Conservation (phyloP, 2,888 invertebrate genomes). For the Pristionchus maxplancki region DNA sequence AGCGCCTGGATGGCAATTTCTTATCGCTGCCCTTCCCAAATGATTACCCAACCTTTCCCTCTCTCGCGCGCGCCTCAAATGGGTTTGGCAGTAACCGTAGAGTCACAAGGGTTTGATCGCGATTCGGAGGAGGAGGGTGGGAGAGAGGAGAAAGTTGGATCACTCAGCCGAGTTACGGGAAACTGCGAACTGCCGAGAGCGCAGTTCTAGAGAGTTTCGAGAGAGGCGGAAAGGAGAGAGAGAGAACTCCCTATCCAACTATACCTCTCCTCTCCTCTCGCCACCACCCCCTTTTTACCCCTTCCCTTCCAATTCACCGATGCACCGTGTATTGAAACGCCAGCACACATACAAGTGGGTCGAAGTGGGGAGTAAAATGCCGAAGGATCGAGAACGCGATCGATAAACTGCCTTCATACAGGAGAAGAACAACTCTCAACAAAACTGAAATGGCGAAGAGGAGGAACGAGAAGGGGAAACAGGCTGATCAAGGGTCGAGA, state of each 20-base stretch:
- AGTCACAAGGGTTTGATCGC: constrained; percentile 19
- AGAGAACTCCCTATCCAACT: constrained; percentile 34
- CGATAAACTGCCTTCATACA: not conserved
- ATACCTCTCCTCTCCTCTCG: not conserved
- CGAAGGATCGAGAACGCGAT: not conserved
- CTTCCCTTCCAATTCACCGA: constrained; percentile 22
- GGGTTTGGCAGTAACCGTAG: not conserved
- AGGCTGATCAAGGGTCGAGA: constrained; percentile 4
- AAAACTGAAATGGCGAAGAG: not conserved
- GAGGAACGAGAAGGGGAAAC: not conserved
- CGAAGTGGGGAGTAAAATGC: not conserved
- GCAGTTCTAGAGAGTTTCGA: constrained; percentile 38
- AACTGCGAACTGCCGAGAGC: constrained; percentile 41
- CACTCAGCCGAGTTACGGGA: constrained; percentile 19
- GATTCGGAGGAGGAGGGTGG: not conserved
- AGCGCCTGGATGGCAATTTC: constrained; percentile 30
- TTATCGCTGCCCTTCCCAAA: constrained; percentile 21
- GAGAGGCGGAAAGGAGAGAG: not conserved
- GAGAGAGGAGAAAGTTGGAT: not conserved
- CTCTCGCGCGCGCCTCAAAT: not conserved
- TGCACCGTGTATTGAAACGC: constrained; percentile 40
- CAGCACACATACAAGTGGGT: constrained; percentile 3
- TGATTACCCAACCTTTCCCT: constrained; percentile 9
- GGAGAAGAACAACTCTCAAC: not conserved
- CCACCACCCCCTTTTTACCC: not conserved